These are phyloP conservation scores for Morbakka virulenta DNA, from an alignment of 30 jellyfish, hydroid and myxozoan species.

Conservation along the genomic window DNA sequence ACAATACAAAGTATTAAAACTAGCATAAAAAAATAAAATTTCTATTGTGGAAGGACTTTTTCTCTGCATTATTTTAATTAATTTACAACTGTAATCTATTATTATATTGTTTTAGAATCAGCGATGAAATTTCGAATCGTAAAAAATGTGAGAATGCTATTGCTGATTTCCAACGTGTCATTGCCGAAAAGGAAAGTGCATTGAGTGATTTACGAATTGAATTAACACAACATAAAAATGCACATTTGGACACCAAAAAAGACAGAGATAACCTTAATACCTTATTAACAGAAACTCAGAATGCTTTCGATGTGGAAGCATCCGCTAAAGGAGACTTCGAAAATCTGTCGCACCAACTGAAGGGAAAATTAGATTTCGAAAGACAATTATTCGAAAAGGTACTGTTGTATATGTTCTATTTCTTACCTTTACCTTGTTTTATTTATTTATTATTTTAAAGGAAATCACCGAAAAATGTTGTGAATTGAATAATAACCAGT, in stretches of 20 bases:
- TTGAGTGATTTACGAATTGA: slow-evolving; percentile 65
- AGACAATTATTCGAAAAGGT: slow-evolving; percentile 85
- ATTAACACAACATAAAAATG: slow-evolving; percentile 86
- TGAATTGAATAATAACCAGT: too few relatives aligned
- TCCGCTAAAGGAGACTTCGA: slow-evolving; percentile 72
- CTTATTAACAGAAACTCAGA: slow-evolving; percentile 45
- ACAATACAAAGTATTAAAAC: too few relatives aligned
- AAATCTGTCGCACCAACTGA: slow-evolving; percentile 53
- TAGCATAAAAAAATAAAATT: too few relatives aligned
- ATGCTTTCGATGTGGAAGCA: slow-evolving; percentile 71
- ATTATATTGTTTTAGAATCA: slow-evolving; percentile 31
- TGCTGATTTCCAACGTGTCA: slow-evolving; percentile 92
- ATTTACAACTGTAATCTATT: too few relatives aligned
- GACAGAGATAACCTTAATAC: slow-evolving; percentile 76
- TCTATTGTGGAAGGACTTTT: too few relatives aligned
- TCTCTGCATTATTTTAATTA: too few relatives aligned
- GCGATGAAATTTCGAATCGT: slow-evolving; percentile 57
- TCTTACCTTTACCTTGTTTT: neutral
- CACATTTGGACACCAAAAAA: slow-evolving; percentile 81
- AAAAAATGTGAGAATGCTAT: slow-evolving; percentile 78
- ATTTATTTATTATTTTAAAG: too few relatives aligned
- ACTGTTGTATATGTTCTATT: neutral
- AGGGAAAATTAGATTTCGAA: slow-evolving; percentile 72
- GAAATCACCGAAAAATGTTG: too few relatives aligned
- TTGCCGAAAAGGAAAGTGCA: slow-evolving; percentile 69